phyloP scores from a whole-genome alignment of 2,797 vertebrate species.

The Gambusia yucatana region DNA sequence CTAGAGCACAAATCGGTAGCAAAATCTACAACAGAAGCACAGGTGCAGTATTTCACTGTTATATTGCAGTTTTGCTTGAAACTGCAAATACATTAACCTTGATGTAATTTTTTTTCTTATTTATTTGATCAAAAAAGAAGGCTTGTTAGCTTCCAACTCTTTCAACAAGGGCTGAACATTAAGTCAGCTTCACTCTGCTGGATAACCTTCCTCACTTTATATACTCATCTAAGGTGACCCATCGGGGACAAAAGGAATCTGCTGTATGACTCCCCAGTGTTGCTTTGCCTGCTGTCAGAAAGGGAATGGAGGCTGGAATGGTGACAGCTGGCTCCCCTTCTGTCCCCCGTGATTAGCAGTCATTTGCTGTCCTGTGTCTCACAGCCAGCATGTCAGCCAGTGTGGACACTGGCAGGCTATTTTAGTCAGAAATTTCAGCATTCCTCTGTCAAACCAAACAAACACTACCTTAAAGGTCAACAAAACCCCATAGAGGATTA shows the following conservation, averaged over 20 bases:
- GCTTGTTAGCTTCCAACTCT: background rate
- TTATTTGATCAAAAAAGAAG: background rate
- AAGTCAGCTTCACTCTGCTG: background rate
- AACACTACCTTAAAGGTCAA: conserved; percentile 64
- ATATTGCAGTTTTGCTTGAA: background rate
- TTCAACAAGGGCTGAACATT: background rate
- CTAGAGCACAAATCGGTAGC: background rate
- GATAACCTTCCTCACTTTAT: conserved; percentile 26
- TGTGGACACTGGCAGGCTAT: conserved; percentile 69
- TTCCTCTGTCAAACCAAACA: conserved; percentile 66
- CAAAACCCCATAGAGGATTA: conserved; percentile 42
- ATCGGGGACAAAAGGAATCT: conserved; percentile 39
- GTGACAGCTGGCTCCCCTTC: conserved; percentile 69
- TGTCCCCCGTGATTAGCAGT: conserved; percentile 69
- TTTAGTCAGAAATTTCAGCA: conserved; percentile 69
- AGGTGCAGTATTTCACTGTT: background rate
- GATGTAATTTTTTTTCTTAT: background rate
- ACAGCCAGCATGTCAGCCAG: conserved; percentile 51
- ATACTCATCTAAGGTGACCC: conserved; percentile 39
- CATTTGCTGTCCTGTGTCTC: conserved; percentile 71
- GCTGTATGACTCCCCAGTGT: conserved; percentile 47
- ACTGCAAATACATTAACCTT: background rate
- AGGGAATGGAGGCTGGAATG: conserved; percentile 56
- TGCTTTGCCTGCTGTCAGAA: conserved; percentile 52
- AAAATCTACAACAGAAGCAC: background rate